Evolutionary conservation across 2,113 vertebrate genomes (phyloP).

Genomic region (Saguinus imperator): DNA sequence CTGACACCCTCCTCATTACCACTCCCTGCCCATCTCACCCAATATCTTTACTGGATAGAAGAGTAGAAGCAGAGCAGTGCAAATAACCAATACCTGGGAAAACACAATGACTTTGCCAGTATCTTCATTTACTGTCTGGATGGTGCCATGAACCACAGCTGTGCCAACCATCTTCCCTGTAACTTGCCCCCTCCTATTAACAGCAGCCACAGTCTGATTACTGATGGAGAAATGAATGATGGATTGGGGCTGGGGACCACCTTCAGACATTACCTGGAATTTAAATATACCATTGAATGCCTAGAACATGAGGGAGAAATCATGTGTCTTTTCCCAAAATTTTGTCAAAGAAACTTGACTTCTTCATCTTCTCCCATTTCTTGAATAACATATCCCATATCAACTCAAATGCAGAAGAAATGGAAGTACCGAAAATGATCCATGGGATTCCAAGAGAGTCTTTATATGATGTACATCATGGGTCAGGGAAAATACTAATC

Average conservation of each 20-base stretch:
- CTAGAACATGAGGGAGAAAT: neutral
- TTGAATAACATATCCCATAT: neutral
- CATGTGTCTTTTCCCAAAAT: neutral
- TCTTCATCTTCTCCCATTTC: neutral
- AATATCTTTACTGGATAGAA: neutral
- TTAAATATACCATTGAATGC: neutral
- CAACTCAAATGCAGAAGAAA: neutral
- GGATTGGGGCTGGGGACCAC: slow-evolving; percentile 84
- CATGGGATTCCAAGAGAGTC: neutral
- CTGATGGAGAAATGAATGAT: slow-evolving; percentile 82
- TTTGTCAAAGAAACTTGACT: neutral
- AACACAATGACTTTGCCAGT: slow-evolving; percentile 81
- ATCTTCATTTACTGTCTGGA: slow-evolving; percentile 82
- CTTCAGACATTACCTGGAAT: slow-evolving; percentile 84
- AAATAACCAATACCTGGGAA: slow-evolving; percentile 78
- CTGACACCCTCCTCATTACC: neutral
- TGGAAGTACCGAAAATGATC: neutral
- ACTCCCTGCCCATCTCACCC: neutral
- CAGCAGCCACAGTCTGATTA: slow-evolving; percentile 78
- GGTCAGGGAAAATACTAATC: neutral
- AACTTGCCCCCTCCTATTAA: slow-evolving; percentile 81
- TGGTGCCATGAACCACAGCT: slow-evolving; percentile 76
- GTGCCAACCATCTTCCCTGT: slow-evolving; percentile 76
- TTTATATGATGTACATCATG: neutral
- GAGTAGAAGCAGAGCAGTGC: neutral